Evolutionary conservation across 2,888 invertebrate genomes (phyloP), one percentile per base, ranked within the genome.

Genomic region (Morinoia aosen): DNA sequence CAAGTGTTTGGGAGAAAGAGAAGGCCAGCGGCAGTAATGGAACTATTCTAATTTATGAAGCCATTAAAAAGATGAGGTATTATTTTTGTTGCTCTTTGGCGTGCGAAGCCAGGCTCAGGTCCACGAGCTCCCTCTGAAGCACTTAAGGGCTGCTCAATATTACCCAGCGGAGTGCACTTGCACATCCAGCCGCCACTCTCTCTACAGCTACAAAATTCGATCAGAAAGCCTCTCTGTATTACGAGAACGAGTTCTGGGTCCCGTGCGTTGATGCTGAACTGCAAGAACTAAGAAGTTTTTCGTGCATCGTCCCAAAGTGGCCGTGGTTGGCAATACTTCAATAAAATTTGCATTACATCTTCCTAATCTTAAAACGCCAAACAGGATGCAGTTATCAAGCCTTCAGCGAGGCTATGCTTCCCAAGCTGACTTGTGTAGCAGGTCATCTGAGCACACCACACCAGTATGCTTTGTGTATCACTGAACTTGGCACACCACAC

Each of bases 1-100:
- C 76, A 76, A 76, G 76, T 19, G 76, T 76, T 76, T 76, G 76
- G 19, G 76, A 16, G 76, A 48, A 61, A 19, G 76, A 33, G 76
- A 76, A 33, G 76, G 76, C 76, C 16, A 10, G 76, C 25, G 33
- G 33, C 76, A 10, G 76, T 76, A 76, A 76, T 76, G 76, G 76
- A 76, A 76, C 76, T 90, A 90, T 90, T 90, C 90, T 90, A 90
- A 90, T 90, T 90, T 48, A 90, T 90, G 90, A 90, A 90, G 90
- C 90, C 90, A 14, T 90, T 90, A 90, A 90, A 90, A 90, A 39
- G 48, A 90, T 90, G 90, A 90, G 90, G 90, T 48, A 48, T 39
- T 90, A 90, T 90, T 90, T 90, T 90, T 90, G 90, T 90, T 39
- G 90, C 90, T 90, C 90, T 48, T 90, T 39, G 11, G 90, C 90